Percentiles rank a stretch among this genome's conserved stretches.
These are phyloP conservation scores for Eupithecia subfuscata DNA, from an alignment of 2,888 invertebrate genomes.

Conservation along the genomic window DNA sequence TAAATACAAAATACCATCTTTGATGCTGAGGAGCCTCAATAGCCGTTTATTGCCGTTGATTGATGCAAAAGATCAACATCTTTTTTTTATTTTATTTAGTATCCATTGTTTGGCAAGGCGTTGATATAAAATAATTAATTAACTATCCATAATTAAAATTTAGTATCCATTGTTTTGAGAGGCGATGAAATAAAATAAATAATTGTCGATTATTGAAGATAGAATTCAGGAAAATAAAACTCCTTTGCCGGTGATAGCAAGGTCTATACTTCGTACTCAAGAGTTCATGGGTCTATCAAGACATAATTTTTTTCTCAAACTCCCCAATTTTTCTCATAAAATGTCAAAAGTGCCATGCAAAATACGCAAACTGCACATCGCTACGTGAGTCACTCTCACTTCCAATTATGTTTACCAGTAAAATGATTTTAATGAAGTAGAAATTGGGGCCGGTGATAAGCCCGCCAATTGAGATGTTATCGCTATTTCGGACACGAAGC, in stretches of 20 bases:
- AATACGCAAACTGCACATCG: constrained; percentile 13
- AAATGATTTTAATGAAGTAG: constrained; percentile 63
- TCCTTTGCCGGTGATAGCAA: too few species aligned
- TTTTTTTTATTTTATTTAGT: too few species aligned
- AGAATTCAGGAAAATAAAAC: too few species aligned
- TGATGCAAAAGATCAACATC: not conserved
- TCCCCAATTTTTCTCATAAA: not conserved
- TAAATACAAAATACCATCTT: not conserved
- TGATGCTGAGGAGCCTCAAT: not conserved
- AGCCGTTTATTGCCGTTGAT: not conserved
- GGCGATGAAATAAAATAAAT: too few species aligned
- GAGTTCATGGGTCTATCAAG: not conserved
- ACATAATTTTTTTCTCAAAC: not conserved
- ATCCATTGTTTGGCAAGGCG: not conserved
- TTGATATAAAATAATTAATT: too few species aligned
- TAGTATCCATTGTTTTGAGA: too few species aligned
- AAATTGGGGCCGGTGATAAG: constrained; percentile 59
- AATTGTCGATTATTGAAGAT: too few species aligned
- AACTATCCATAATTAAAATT: too few species aligned
- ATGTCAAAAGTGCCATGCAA: constrained; percentile 11
- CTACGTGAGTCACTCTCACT: constrained; percentile 45
- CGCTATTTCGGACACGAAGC: constrained; percentile 44
- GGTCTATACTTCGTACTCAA: too few species aligned
- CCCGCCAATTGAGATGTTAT: constrained; percentile 58
- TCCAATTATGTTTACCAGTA: constrained; percentile 55